phyloP scores from a whole-genome alignment of 2,113 vertebrate species.

The Okapia johnstoni region DNA sequence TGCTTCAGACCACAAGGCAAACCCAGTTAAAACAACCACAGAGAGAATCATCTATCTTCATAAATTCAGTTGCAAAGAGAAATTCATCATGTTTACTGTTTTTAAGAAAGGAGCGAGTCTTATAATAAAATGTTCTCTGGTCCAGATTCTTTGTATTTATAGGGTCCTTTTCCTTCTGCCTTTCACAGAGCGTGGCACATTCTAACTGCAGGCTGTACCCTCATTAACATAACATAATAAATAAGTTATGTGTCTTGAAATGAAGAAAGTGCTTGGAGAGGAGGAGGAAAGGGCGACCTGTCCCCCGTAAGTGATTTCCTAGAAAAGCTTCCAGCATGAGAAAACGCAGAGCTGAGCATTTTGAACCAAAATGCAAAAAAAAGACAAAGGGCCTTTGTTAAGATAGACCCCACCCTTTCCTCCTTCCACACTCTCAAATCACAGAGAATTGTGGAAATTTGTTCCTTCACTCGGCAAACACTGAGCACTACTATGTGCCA shows the following conservation, averaged over 20 bases:
- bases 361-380: background rate
- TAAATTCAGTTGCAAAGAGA: constrained; percentile 69
- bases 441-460: background rate
- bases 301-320: constrained; percentile 7
- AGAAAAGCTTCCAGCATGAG: background rate
- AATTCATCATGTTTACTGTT: constrained; percentile 74
- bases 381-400: constrained; percentile 43
- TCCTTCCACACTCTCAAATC: background rate
- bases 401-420: background rate
- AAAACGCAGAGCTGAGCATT: constrained; percentile 39
- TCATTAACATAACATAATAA: constrained; percentile 63
- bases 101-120: constrained; percentile 60
- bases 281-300: background rate
- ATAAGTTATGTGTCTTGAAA: constrained; percentile 56
- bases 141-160: constrained; percentile 67
- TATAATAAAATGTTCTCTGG: constrained; percentile 70
- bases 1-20: constrained; percentile 45
- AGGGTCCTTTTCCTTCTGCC: constrained; percentile 54
- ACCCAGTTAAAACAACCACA: constrained; percentile 63
- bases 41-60: constrained; percentile 71
- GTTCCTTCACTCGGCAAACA: background rate
- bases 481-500: background rate
- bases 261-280: constrained; percentile 35
- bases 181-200: constrained; percentile 8
- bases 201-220: background rate